Percentiles rank a stretch among this genome's conserved stretches.
Conservation (phyloP, 2,797 vertebrate genomes). For the Characodon lateralis region DNA sequence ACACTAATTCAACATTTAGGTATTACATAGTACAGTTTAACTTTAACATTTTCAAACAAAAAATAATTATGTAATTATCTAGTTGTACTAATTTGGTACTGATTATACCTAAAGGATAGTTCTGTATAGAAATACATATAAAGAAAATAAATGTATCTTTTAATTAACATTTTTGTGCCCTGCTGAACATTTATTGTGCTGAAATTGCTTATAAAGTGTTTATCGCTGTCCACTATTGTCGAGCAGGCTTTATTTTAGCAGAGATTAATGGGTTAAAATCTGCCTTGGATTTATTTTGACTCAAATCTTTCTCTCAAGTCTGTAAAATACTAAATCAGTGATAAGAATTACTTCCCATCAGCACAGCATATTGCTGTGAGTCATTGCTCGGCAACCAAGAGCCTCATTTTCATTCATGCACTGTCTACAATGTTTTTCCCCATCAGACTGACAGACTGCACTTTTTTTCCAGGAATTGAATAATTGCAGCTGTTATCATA, state of each 20-base stretch:
- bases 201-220: not conserved
- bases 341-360: constrained; percentile 70
- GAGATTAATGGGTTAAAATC: not conserved
- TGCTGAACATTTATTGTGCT: too few relatives aligned
- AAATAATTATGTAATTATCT: not conserved
- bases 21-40: too few relatives aligned
- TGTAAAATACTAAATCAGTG: constrained; percentile 36
- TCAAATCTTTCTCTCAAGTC: not conserved
- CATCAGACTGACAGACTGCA: constrained; percentile 51
- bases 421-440: constrained; percentile 51
- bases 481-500: constrained; percentile 60
- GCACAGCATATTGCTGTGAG: constrained; percentile 61
- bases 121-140: not conserved
- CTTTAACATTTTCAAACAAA: too few relatives aligned
- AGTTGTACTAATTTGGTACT: not conserved
- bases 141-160: not conserved
- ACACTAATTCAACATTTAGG: too few relatives aligned
- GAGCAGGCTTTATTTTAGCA: not conserved
- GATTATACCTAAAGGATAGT: not conserved
- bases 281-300: not conserved
- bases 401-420: constrained; percentile 65
- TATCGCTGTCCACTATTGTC: not conserved
- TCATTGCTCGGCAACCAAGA: constrained; percentile 63
- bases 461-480: constrained; percentile 50
- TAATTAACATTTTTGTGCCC: not conserved